Evolutionary conservation across 2,113 vertebrate species (phyloP), one percentile per base, ranked within the genome.

Genomic region (Alexandromys fortis): DNA sequence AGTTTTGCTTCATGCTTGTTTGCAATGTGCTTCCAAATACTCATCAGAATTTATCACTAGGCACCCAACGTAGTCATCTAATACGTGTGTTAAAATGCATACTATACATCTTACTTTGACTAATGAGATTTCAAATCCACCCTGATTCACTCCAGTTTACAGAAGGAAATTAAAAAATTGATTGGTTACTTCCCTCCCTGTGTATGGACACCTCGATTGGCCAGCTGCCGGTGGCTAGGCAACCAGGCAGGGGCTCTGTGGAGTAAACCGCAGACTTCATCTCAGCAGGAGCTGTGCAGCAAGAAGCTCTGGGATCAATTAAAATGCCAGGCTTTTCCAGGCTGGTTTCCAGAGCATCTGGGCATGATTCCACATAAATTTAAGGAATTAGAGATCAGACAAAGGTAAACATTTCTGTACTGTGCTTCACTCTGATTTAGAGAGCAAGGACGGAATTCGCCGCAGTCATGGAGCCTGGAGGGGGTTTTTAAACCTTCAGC

Each of bases 321-420:
- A 99, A 99, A 98, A 99, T 99, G 98, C 98, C 98, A 98, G 97
- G 97, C 98, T 98, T 98, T 98, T 98, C 98, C 98, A 97, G 97
- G 98, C 98, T 95, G 93, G 82, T 98, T 98, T 98, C 98, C 98
- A 98, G 98, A 92, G 98, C 98, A 98, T 98, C 98, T 98, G 98
- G 96, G 97, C 98, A 97, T 98, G 98, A 98, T 98, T 98, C 98
- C 97, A 98, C 98, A 98, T 98, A 98, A 98, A 98, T 98, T 98
- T 96, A 98, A 98, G 97, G 98, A 99, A 99, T 99, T 99, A 99
- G 98, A 95, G 94, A 97, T 98, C 97, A 97, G 94, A 97, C 91
- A 93, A 97, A 98, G 97, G 98, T 98, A 99, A 99, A 99, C 98
- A 99, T 98, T 97, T 98, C 98, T 94, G 97, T 97, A 98, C 98